These are phyloP conservation scores for Eristalis arbustorum DNA, from an alignment of 2,888 invertebrate species.

Conservation along the genomic window DNA sequence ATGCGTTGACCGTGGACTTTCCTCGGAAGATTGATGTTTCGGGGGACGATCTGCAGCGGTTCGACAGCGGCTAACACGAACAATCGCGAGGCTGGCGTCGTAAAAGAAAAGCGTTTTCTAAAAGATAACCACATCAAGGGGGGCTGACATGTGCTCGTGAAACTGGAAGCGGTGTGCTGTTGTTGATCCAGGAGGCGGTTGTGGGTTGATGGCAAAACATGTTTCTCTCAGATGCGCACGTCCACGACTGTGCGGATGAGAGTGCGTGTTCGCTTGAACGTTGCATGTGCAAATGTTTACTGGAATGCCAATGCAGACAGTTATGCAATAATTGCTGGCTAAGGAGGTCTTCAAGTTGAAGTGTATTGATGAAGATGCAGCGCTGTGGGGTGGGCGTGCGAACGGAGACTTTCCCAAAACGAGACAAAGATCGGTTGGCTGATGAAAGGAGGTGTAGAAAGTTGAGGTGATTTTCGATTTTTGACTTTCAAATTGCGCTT, in stretches of 20 bases:
- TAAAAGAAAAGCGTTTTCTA: conserved; percentile 46
- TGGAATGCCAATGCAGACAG: background rate
- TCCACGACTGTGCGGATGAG: background rate
- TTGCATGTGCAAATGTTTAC: conserved; percentile 2
- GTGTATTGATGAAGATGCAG: background rate
- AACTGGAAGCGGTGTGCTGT: conserved; percentile 2
- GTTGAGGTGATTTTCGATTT: background rate
- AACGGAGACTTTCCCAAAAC: background rate
- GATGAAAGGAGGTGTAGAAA: background rate
- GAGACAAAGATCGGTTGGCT: background rate
- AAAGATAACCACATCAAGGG: conserved; percentile 13
- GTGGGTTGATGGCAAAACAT: background rate
- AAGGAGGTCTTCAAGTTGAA: background rate
- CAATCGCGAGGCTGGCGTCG: conserved; percentile 21
- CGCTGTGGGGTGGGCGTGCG: background rate
- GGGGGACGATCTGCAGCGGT: conserved; percentile 24
- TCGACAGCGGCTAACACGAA: background rate
- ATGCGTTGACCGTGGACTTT: conserved; percentile 32
- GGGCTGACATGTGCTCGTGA: conserved; percentile 14
- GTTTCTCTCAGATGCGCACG: background rate
- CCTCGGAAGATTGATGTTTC: background rate
- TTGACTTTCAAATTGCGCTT: background rate
- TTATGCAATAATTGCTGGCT: conserved; percentile 3
- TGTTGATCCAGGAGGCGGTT: background rate
- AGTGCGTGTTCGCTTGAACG: background rate